A percentile compares a stretch with the other conserved stretches of the same genome.
These are phyloP conservation scores for Megathymus violae DNA, from an alignment of 1,140 invertebrate species.

Conservation along the genomic window DNA sequence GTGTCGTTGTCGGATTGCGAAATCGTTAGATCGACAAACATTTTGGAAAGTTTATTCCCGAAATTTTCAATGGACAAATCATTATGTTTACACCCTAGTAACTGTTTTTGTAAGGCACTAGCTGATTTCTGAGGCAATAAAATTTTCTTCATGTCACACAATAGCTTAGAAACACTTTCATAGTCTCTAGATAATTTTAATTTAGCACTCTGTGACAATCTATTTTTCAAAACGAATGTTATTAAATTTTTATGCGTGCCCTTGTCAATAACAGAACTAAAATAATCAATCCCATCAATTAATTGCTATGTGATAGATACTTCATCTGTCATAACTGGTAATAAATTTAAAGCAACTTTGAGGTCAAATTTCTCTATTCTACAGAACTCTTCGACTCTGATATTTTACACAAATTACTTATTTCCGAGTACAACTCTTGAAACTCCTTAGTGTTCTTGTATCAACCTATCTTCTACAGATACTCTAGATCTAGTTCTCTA, in stretches of 20 bases:
- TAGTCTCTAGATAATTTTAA: constrained; percentile 30
- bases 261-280: constrained; percentile 19
- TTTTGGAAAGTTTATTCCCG: too few species aligned
- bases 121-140: constrained; percentile 32
- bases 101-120: constrained; percentile 14
- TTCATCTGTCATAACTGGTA: constrained; percentile 27
- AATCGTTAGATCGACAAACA: too few species aligned
- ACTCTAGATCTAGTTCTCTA: constrained; percentile 18
- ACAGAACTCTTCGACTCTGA: too few species aligned
- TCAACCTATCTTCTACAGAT: constrained; percentile 1
- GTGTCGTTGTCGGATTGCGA: too few species aligned
- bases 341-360: constrained; percentile 30
- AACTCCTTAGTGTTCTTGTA: neutral
- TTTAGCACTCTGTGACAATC: constrained; percentile 34
- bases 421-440: neutral
- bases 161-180: constrained; percentile 15
- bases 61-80: constrained; percentile 20
- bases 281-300: constrained; percentile 36
- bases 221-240: constrained; percentile 37
- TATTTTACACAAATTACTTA: constrained; percentile 29
- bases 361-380: constrained; percentile 33
- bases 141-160: constrained; percentile 13
- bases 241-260: constrained; percentile 27
- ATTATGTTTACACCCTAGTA: constrained; percentile 15
- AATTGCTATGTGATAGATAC: constrained; percentile 14